phyloP scores from a whole-genome alignment of 2,888 invertebrate species.

The Lasioglossum figueresi region DNA sequence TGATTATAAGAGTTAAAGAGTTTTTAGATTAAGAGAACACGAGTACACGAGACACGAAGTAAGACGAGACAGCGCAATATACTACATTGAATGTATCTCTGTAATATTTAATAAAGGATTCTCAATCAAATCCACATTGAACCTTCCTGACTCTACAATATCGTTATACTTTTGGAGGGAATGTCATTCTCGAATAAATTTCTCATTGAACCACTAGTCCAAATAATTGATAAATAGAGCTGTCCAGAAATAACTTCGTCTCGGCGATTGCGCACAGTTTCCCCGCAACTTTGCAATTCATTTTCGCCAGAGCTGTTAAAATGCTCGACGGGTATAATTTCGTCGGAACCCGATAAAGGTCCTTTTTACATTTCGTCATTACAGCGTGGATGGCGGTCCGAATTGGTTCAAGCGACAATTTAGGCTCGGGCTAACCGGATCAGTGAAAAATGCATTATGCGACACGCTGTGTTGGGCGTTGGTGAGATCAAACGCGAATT shows the following conservation, averaged over 20 bases:
- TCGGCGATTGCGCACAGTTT: neutral
- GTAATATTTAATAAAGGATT: no score
- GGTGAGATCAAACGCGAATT: neutral
- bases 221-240: neutral
- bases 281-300: neutral
- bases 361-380: neutral
- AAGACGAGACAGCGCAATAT: no score
- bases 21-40: no score
- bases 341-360: neutral
- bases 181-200: neutral
- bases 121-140: no score
- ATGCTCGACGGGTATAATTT: neutral
- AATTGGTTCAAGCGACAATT: neutral
- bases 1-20: no score
- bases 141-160: no score
- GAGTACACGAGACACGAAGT: no score
- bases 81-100: no score
- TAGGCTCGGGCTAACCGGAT: neutral
- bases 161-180: no score
- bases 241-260: neutral
- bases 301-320: neutral
- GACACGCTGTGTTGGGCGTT: neutral
- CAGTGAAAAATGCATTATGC: neutral
- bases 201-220: neutral
- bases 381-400: neutral